A percentile compares a stretch with the other conserved stretches of the same genome.
Conservation (phyloP, 2,797 vertebrate species). For the Melanotaenia nigrans region DNA sequence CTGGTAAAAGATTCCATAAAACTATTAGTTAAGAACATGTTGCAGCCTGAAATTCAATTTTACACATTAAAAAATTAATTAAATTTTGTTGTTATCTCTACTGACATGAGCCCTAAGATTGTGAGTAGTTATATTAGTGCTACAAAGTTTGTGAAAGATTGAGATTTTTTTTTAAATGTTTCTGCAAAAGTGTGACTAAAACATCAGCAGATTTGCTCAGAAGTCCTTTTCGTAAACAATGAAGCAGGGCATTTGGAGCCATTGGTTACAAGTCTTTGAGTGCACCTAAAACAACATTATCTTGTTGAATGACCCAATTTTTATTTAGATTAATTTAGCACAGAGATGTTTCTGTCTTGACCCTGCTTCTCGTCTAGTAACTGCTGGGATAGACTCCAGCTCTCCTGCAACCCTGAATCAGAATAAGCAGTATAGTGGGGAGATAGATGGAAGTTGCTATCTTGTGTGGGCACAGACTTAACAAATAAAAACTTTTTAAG, state of each 20-base stretch:
- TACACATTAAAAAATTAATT: slow-evolving; percentile 1
- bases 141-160: not conserved
- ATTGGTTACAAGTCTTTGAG: not conserved
- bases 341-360: not conserved
- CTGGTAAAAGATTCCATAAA: slow-evolving; percentile 35
- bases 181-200: not conserved
- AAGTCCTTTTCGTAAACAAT: not conserved
- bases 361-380: not conserved
- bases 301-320: not conserved
- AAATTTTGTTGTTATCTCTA: not conserved
- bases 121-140: not conserved
- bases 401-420: not conserved
- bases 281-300: not conserved
- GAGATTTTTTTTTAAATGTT: not conserved
- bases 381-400: no score
- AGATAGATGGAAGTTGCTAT: not conserved
- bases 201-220: not conserved
- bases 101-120: not conserved
- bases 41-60: not conserved
- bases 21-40: slow-evolving; percentile 9
- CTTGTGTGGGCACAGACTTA: not conserved
- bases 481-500: not conserved
- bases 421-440: not conserved
- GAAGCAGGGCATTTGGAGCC: not conserved
- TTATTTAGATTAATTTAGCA: not conserved